These are phyloP conservation scores for Lamellibrachia satsuma DNA, from an alignment of 2,888 invertebrate genomes.

Conservation along the genomic window DNA sequence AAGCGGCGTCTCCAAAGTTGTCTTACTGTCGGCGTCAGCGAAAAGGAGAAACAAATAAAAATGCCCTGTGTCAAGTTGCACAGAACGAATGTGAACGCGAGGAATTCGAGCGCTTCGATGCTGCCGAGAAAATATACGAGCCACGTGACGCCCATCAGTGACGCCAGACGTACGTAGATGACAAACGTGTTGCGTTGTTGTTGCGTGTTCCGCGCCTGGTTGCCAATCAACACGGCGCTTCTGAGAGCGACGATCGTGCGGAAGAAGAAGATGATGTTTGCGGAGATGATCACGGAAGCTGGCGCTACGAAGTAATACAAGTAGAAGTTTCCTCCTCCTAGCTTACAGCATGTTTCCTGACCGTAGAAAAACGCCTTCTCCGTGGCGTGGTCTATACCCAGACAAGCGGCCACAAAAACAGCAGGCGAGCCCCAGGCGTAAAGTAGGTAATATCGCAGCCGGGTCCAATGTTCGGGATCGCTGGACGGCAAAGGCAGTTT, in stretches of 20 bases:
- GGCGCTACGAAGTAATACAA: conserved; percentile 10
- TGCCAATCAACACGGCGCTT: background rate
- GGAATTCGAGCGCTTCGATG: background rate
- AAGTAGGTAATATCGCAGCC: background rate
- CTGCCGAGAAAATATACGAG: conserved; percentile 17
- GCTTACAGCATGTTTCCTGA: background rate
- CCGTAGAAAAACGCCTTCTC: conserved; percentile 1
- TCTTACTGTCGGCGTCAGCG: background rate
- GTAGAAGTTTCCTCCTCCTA: background rate
- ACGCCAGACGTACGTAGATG: conserved; percentile 9
- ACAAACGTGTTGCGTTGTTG: background rate
- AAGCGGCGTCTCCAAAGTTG: background rate
- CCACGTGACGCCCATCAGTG: conserved; percentile 26
- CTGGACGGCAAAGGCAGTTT: background rate
- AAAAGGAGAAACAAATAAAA: background rate
- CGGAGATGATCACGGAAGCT: background rate
- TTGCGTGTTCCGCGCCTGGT: background rate
- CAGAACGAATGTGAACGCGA: background rate
- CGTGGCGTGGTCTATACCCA: background rate
- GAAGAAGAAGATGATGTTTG: background rate
- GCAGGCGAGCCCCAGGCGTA: background rate
- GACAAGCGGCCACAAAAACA: background rate
- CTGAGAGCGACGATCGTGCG: conserved; percentile 8
- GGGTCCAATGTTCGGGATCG: background rate
- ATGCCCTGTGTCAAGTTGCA: conserved; percentile 20